Evolutionary conservation across 2,888 invertebrate genomes (phyloP).

Genomic region (Smittia aterrima): DNA sequence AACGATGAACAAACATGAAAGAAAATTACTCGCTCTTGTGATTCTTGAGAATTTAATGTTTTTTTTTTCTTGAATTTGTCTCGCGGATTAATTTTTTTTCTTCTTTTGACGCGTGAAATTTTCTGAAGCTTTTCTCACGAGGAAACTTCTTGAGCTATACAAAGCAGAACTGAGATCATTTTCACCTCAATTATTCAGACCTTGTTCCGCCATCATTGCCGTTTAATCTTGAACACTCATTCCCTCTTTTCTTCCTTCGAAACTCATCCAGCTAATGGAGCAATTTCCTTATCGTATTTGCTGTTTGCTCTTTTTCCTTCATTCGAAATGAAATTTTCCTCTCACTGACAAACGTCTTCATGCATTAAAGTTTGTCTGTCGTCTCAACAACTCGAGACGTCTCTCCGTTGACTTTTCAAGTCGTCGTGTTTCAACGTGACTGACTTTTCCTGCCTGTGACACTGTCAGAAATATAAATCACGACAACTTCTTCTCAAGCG

Average conservation of each 20-base stretch:
- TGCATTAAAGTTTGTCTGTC: neutral
- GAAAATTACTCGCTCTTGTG: neutral
- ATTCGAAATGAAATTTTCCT: conserved; percentile 2
- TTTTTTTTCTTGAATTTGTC: neutral
- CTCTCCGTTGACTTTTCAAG: neutral
- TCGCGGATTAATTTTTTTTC: neutral
- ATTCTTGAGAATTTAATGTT: neutral
- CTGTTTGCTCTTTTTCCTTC: neutral
- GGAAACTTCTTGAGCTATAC: neutral
- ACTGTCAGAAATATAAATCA: neutral
- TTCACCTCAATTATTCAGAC: neutral
- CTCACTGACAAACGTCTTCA: neutral
- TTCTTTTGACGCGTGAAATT: neutral
- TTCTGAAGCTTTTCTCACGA: neutral
- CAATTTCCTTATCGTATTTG: conserved; percentile 27
- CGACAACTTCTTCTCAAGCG: neutral
- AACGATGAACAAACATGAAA: neutral
- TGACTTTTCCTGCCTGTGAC: neutral
- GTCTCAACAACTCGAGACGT: neutral
- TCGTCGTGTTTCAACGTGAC: neutral
- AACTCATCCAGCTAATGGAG: conserved; percentile 33
- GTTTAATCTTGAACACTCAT: neutral
- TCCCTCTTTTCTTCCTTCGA: neutral
- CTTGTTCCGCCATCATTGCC: neutral
- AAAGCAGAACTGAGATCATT: neutral